Percentiles rank a stretch among this genome's conserved stretches.
phyloP scores from a whole-genome alignment of 2,888 invertebrate species.

The Lithophane leautieri region DNA sequence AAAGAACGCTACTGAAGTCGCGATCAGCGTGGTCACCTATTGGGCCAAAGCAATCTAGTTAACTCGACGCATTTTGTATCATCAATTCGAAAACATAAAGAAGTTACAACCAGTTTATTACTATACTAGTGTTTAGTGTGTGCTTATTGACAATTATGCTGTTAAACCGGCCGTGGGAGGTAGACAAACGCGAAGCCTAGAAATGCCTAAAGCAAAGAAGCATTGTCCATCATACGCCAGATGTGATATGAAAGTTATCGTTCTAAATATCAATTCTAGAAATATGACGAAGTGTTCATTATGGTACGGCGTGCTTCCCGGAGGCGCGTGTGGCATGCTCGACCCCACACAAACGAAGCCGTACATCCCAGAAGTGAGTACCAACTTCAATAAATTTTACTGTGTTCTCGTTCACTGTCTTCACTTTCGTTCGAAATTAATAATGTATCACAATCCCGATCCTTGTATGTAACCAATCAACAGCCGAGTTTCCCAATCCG shows the following conservation, averaged over 20 bases:
- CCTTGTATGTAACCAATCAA: neutral
- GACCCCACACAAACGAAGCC: conserved; percentile 97
- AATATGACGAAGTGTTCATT: conserved; percentile 91
- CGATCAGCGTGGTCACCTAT: neutral
- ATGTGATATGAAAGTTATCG: conserved; percentile 5
- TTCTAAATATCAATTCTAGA: conserved; percentile 69
- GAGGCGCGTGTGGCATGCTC: conserved; percentile 98
- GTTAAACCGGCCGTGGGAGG: neutral
- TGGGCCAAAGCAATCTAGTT: neutral
- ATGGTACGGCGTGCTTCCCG: conserved; percentile 97
- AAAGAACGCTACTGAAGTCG: neutral
- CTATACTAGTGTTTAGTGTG: neutral
- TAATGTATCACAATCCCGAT: neutral
- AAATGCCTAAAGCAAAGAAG: neutral
- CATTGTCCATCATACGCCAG: neutral
- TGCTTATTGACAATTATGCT: neutral
- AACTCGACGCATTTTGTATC: neutral
- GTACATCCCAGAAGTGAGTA: conserved; percentile 83
- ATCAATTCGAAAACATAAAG: neutral
- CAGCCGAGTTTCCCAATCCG: neutral
- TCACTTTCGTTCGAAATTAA: conserved; percentile 6
- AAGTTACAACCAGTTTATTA: conserved; percentile 4
- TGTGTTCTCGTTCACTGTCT: conserved; percentile 7
- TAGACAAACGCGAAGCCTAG: neutral
- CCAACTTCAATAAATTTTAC: neutral